phyloP scores from a whole-genome alignment of 1,140 invertebrate species.

The Spodoptera litura region DNA sequence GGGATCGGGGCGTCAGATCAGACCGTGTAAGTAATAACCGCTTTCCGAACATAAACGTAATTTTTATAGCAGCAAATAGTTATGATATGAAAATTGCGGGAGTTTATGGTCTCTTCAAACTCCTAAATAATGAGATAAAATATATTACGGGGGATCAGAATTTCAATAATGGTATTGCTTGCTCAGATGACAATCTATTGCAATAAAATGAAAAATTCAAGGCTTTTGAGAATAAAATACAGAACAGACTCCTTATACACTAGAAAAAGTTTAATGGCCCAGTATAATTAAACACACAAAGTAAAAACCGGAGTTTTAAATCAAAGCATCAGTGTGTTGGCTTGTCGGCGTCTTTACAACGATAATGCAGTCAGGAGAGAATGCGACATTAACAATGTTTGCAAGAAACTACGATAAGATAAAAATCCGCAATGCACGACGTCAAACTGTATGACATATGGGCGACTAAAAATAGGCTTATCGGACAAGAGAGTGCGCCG shows the following conservation, averaged over 20 bases:
- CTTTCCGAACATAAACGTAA: constrained; percentile 11
- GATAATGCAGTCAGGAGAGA: constrained; percentile 11
- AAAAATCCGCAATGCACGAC: constrained; percentile 52
- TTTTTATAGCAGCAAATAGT: constrained; percentile 25
- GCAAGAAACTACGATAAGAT: constrained; percentile 45
- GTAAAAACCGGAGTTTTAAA: constrained; percentile 5
- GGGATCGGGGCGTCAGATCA: constrained; percentile 25
- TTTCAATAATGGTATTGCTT: too few relatives aligned
- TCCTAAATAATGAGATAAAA: too few relatives aligned
- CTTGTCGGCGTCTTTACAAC: constrained; percentile 1
- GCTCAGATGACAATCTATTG: too few relatives aligned
- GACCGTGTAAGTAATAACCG: constrained; percentile 14
- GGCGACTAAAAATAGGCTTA: constrained; percentile 48
- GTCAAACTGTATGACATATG: constrained; percentile 44
- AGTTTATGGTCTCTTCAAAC: not conserved
- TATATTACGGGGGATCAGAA: too few relatives aligned
- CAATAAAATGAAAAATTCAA: too few relatives aligned
- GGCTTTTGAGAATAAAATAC: too few relatives aligned
- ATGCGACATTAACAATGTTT: constrained; percentile 40
- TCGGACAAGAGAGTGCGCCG: constrained; percentile 7
- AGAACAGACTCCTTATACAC: not conserved
- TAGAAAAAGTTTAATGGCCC: not conserved
- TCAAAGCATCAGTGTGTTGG: constrained; percentile 4
- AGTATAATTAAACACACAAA: not conserved
- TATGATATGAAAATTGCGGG: not conserved